Conservation (phyloP, 2,888 invertebrate species). For the Gymnosoma rotundatum region DNA sequence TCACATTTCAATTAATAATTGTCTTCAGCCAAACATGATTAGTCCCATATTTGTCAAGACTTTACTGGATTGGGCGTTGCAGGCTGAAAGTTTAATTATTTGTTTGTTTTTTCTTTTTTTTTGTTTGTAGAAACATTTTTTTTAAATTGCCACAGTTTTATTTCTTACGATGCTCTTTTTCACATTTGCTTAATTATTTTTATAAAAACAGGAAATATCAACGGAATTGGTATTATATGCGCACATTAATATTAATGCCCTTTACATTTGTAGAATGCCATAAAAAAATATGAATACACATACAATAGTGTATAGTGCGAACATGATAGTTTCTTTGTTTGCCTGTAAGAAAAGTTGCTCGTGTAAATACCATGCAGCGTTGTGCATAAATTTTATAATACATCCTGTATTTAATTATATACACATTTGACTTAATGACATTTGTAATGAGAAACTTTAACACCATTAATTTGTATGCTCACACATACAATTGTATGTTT, state of each 20-base stretch:
- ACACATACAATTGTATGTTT: neutral
- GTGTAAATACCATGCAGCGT: neutral
- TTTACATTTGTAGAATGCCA: neutral
- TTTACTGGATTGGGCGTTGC: neutral
- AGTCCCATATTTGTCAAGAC: no score
- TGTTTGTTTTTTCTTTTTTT: neutral
- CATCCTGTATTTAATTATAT: slow-evolving; percentile 9
- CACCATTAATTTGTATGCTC: slow-evolving; percentile 46
- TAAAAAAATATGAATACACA: slow-evolving; percentile 2
- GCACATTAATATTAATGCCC: slow-evolving; percentile 23
- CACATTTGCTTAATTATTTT: slow-evolving; percentile 3
- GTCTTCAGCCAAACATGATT: no score
- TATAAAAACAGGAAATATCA: slow-evolving; percentile 2
- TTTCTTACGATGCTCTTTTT: slow-evolving; percentile 32
- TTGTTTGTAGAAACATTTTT: neutral
- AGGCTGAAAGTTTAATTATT: neutral
- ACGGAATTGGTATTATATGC: slow-evolving; percentile 21
- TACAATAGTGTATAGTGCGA: neutral
- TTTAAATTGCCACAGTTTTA: neutral
- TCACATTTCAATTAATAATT: no score
- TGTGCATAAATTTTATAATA: neutral
- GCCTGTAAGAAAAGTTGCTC: neutral
- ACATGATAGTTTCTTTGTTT: neutral
- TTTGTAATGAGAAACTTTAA: slow-evolving; percentile 49
- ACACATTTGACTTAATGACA: slow-evolving; percentile 39